Base-by-base conservation (phyloP, 2,888 invertebrate genomes). In the Sphinx pinastri region DNA sequence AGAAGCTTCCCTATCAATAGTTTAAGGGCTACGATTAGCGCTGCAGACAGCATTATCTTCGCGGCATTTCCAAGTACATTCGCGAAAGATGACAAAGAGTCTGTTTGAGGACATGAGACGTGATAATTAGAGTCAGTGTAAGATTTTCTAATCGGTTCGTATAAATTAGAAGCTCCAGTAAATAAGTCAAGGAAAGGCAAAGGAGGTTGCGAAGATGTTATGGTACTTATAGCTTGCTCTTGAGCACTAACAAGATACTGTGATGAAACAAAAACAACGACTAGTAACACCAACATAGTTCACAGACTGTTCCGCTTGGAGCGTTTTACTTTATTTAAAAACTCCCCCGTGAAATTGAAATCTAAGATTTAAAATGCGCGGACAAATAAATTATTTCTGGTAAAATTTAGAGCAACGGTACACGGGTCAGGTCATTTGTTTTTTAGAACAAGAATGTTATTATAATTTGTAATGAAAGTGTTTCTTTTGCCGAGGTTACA, bases 311-410 rank as follows among this genome's bases (percentile, higher is more conserved):
- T 90, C 86, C 88, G 88, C 88, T 84, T 87, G 84, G 84, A 81
- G 83, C 76, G 75, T 70, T 77, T 79, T 79, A 75, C 81, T 84
- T 79, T 81, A 83, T 90, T 90, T 93, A 93, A 91, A 88, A 91
- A 87, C 88, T 91, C 86, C 84, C 79, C 90, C 91, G 82, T 89
- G 88, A 91, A 92, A 93, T 93, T 86, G 57, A 84, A 91, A 91
- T 91, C 88, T 81, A 84, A 84, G 83, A 79, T 84, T 81, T 84
- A 86, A 89, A 84, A 81, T 79, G 83, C 89, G 81, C 77, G 81
- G 83, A 87, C 82, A 87, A 87, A 86, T 85, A 84, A 25, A 87
- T 88, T 86, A 86, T 81, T 76, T 80, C 78, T 81, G 74, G 76
- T 83, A 73, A 83, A 84, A 86, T 82, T 86, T 78, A 74, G 83